Evolutionary conservation across 2,113 vertebrate genomes (phyloP), one percentile per base, ranked within the genome.

Genomic region (Brachypteracias leptosomus): DNA sequence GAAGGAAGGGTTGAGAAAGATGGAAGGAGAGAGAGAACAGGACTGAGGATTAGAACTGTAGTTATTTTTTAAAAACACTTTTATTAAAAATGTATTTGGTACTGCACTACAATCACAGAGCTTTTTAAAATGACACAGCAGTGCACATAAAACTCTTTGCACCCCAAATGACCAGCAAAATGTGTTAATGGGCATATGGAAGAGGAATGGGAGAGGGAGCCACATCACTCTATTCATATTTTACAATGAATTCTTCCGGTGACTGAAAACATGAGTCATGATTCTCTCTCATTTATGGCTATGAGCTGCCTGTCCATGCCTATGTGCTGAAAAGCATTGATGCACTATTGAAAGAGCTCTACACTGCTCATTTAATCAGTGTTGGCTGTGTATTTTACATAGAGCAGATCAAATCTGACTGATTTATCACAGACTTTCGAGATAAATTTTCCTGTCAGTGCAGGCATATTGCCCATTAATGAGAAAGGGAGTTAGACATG

Each of bases 371-470:
- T 96, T 97, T 97, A 97, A 97, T 98, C 96, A 96, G 90, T 81
- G n/a, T n/a, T 77, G 90, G 88, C 16, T 81, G 91, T 82, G 95
- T 93, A 89, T 95, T 96, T 95, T 95, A 85, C 93, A 85, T 67
- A 96, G 47, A 96, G 78, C 93, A 88, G 95, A 97, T 97, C 95
- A 96, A 95, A 81, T 96, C 90, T 96, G 95, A 97, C 97, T 97
- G 97, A 97, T 98, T 97, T 98, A 97, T 98, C 97, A 91, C 95
- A 94, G 97, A 78, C 94, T 96, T 44, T 95, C 59, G 95, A 96
- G 96, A 95, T 95, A 93, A 97, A 68, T 97, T 97, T 97, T 97
- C 92, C 42, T 55, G 76, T 82, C n/a, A 6, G 62, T 35, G 68
- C 65, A 90, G 96, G 96, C 89, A 94, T 74, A 85, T 92, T 88